A percentile compares a stretch with the other conserved stretches of the same genome.
These are phyloP conservation scores for Colletes latitarsis DNA, from an alignment of 1,140 invertebrate species.

Conservation along the genomic window DNA sequence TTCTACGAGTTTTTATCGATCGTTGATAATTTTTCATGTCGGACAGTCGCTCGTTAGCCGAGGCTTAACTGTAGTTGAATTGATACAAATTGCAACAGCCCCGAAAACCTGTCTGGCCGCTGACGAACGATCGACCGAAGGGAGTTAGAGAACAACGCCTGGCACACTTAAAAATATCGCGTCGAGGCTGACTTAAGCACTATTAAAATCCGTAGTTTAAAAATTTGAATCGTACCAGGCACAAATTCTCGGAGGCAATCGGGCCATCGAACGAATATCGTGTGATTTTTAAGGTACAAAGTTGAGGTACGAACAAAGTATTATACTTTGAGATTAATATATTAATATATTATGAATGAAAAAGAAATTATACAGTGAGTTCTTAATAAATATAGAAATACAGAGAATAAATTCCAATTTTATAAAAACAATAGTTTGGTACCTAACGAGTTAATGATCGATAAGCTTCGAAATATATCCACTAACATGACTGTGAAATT, in stretches of 20 bases:
- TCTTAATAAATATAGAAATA: no score
- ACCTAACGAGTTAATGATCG: no score
- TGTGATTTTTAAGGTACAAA: no score
- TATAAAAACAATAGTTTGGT: no score
- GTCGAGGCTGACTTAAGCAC: not conserved
- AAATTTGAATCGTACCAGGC: not conserved
- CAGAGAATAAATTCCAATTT: no score
- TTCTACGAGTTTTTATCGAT: constrained; percentile 40
- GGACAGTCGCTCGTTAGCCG: constrained; percentile 45
- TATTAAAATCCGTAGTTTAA: not conserved
- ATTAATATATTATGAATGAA: no score
- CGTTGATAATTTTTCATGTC: constrained; percentile 46
- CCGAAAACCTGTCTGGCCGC: constrained; percentile 39
- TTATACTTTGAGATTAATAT: no score
- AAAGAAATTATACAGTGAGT: no score
- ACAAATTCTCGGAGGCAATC: not conserved
- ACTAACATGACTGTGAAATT: no score
- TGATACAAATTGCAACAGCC: constrained; percentile 47
- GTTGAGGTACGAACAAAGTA: no score
- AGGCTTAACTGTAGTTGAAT: constrained; percentile 49
- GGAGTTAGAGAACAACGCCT: constrained; percentile 11
- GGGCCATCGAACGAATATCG: no score
- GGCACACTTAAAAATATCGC: constrained; percentile 36
- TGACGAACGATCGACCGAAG: constrained; percentile 31
- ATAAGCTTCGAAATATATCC: no score